Conservation (phyloP, 1,140 invertebrate species). For the Atta cephalotes region DNA sequence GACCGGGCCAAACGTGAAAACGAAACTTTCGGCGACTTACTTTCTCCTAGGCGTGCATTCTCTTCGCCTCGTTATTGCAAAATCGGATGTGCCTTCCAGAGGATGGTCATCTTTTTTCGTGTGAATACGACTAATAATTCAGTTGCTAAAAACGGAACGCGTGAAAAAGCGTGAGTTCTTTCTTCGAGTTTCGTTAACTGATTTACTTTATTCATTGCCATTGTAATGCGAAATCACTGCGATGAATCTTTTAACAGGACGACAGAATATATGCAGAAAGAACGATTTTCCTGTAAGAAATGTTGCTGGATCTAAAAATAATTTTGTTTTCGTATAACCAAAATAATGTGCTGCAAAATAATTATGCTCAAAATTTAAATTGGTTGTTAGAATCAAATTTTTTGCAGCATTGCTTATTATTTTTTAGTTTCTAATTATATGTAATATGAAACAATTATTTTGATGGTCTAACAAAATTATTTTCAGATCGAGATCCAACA, state of each 20-base stretch:
- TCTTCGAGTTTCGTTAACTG: neutral
- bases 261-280: neutral
- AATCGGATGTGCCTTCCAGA: slow-evolving; percentile 19
- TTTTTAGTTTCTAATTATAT: no score
- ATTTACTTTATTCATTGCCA: neutral
- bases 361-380: no score
- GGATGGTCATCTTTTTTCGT: neutral
- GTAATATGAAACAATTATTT: no score
- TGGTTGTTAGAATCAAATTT: no score
- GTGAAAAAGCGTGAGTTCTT: neutral
- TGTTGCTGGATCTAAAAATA: no score
- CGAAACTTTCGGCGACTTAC: slow-evolving; percentile 63
- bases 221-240: neutral
- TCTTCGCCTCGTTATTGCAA: slow-evolving; percentile 8
- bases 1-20: slow-evolving; percentile 62
- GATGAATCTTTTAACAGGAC: neutral
- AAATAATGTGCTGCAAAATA: no score
- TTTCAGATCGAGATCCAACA: no score
- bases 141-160: neutral
- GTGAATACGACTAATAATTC: neutral
- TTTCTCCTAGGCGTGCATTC: slow-evolving; percentile 53
- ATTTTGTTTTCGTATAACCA: no score
- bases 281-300: no score
- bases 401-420: no score
- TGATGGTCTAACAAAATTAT: no score